Conservation (phyloP, 1,140 invertebrate species). For the Eumaeus atala region DNA sequence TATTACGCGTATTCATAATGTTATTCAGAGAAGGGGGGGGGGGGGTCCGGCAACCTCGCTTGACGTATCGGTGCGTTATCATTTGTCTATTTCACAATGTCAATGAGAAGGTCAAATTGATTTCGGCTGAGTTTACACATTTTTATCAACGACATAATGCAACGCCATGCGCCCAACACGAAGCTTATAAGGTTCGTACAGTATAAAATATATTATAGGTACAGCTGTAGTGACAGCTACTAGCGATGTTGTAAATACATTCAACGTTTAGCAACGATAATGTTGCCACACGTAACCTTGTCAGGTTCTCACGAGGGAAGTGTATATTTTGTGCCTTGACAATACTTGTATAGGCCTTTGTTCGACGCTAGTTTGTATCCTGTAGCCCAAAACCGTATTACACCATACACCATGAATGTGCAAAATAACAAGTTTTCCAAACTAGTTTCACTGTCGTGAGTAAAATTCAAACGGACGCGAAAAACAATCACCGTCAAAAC, state of each 20-base stretch:
- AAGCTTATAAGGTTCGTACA: neutral
- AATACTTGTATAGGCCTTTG: slow-evolving; percentile 70
- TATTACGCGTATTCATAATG: slow-evolving; percentile 11
- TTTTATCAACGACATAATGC: slow-evolving; percentile 9
- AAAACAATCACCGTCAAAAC: slow-evolving; percentile 13
- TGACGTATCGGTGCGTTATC: slow-evolving; percentile 64
- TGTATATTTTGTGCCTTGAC: slow-evolving; percentile 71
- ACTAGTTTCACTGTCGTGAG: slow-evolving; percentile 30
- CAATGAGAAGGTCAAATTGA: slow-evolving; percentile 71
- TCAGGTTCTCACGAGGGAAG: slow-evolving; percentile 70
- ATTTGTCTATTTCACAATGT: slow-evolving; percentile 73
- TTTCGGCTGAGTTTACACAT: slow-evolving; percentile 53
- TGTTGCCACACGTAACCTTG: slow-evolving; percentile 71
- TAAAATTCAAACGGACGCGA: slow-evolving; percentile 28
- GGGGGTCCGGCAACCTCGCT: slow-evolving; percentile 64
- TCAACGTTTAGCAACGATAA: slow-evolving; percentile 68
- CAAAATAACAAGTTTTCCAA: slow-evolving; percentile 40
- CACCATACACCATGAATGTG: slow-evolving; percentile 30
- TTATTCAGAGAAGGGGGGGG: slow-evolving; percentile 31
- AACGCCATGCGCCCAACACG: neutral
- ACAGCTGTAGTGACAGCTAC: slow-evolving; percentile 62
- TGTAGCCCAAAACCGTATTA: slow-evolving; percentile 57
- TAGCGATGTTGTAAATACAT: slow-evolving; percentile 66
- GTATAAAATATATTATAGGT: slow-evolving; percentile 35
- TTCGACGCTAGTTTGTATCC: slow-evolving; percentile 59